Evolutionary conservation across 2,888 invertebrate genomes (phyloP).

Genomic region (Pammene aurita): DNA sequence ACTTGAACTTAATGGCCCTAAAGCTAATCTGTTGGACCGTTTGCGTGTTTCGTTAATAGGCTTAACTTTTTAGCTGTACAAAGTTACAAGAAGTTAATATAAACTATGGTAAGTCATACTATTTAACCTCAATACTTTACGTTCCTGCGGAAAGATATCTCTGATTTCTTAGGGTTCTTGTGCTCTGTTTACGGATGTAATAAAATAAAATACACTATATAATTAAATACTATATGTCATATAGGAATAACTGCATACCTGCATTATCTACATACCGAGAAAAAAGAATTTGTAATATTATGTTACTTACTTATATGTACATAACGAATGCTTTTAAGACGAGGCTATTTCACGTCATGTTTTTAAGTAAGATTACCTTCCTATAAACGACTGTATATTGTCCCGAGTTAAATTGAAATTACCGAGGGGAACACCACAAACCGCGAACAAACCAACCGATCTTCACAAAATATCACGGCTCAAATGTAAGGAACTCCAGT

Average conservation of each 20-base stretch:
- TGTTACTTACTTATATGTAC: no score
- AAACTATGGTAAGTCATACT: neutral
- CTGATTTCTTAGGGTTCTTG: no score
- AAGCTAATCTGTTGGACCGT: constrained; percentile 27
- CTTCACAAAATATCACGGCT: constrained; percentile 7
- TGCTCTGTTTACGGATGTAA: no score
- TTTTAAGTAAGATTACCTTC: constrained; percentile 8
- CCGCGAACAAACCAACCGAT: constrained; percentile 12
- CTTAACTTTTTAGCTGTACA: constrained; percentile 11
- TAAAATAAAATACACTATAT: neutral
- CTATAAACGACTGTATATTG: constrained; percentile 10
- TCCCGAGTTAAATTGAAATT: constrained; percentile 27
- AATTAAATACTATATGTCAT: no score
- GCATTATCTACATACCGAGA: no score
- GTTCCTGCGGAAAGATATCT: no score
- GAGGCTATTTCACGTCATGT: no score
- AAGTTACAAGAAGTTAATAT: constrained; percentile 1
- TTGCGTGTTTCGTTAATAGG: constrained; percentile 27
- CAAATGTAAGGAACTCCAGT: neutral
- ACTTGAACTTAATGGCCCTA: constrained; percentile 32
- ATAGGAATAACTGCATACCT: neutral
- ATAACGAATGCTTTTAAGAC: no score
- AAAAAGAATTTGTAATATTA: no score
- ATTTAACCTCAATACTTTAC: no score
- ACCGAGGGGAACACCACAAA: constrained; percentile 23